phyloP scores from a whole-genome alignment of 2,113 vertebrate species.

The Tiliqua scincoides region DNA sequence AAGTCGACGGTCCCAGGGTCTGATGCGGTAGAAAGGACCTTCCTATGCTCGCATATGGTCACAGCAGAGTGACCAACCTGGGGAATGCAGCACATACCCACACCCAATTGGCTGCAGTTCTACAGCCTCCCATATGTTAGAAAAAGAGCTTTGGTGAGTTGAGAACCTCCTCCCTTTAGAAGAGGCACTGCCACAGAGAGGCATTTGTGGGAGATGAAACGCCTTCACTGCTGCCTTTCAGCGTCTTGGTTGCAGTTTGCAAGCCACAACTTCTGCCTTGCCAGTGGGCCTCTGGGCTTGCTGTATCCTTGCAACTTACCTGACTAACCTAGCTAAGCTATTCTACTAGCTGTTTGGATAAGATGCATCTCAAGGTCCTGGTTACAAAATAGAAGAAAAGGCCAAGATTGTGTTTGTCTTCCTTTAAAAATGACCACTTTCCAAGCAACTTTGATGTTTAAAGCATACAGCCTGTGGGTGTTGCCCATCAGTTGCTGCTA shows the following conservation, averaged over 20 bases:
- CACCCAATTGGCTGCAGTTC: too few relatives aligned
- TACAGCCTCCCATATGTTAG: too few relatives aligned
- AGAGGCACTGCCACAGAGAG: not conserved
- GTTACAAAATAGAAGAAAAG: not conserved
- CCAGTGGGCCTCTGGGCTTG: too few relatives aligned
- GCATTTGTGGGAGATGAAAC: not conserved
- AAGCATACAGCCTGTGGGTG: not conserved
- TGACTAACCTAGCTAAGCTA: not conserved
- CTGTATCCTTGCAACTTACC: too few relatives aligned
- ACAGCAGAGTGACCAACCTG: too few relatives aligned
- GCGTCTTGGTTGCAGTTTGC: too few relatives aligned
- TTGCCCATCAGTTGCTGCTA: not conserved
- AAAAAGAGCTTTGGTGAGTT: too few relatives aligned
- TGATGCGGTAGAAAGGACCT: too few relatives aligned
- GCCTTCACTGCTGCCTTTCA: not conserved
- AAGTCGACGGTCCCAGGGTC: too few relatives aligned
- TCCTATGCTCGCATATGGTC: too few relatives aligned
- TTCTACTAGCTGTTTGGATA: not conserved
- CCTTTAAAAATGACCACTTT: accelerated
- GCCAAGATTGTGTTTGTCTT: not conserved
- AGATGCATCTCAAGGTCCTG: conserved; percentile 19
- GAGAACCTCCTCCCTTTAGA: not conserved
- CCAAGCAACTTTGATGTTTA: not conserved
- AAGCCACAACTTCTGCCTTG: too few relatives aligned
- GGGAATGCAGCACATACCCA: too few relatives aligned